Evolutionary conservation across 2,797 vertebrate genomes (phyloP), one percentile per base, ranked within the genome.

Genomic region (Thaleichthys pacificus): DNA sequence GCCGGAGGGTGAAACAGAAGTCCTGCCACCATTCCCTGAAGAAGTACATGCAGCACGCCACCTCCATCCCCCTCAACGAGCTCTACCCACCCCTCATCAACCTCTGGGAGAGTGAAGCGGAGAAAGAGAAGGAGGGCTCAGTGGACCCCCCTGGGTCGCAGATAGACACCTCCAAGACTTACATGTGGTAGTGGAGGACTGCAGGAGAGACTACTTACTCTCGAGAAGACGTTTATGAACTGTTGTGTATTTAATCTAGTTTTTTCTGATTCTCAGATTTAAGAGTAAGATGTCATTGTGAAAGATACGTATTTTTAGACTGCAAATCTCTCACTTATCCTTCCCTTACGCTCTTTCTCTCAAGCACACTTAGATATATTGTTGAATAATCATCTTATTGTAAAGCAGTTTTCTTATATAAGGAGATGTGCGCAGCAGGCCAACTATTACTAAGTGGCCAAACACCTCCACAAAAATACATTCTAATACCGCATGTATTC

Each of bases 41-140:
- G 86, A 93, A 90, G 65, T 95, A 93, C 82, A 92, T 95, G 87
- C 93, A 95, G 78, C 92, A 94, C 24, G 91, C 93, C 42, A 89
- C 93, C 0, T 90, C 94, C 76, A 95, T 95, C 79, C 92, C 93
- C 0, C 89, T 95, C n/a, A 93, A 93, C 3, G 93, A 95, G 78
- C 90, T 95, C 68, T 95, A 95, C 81, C 94, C 94, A 0, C 94
- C 94, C 0, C 93, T 95, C 73, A 95, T 95, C 89, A 94, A 93
- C 47, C 89, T 95, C 73, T 94, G 94, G 93, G 94, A 95, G 75
- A 91, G 88, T 8, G 91, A 92, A 61, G 76, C 81, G 0, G 91
- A 92, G 72, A 88, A 88, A 30, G 88, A 89, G 67, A 89, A 90
- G 60, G 89, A 94, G 81, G 87, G 88, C 71, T 5, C 90, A 0